Percentiles rank a stretch among this genome's conserved stretches.
phyloP scores from a whole-genome alignment of 2,113 vertebrate species.

The Seriola aureovittata region DNA sequence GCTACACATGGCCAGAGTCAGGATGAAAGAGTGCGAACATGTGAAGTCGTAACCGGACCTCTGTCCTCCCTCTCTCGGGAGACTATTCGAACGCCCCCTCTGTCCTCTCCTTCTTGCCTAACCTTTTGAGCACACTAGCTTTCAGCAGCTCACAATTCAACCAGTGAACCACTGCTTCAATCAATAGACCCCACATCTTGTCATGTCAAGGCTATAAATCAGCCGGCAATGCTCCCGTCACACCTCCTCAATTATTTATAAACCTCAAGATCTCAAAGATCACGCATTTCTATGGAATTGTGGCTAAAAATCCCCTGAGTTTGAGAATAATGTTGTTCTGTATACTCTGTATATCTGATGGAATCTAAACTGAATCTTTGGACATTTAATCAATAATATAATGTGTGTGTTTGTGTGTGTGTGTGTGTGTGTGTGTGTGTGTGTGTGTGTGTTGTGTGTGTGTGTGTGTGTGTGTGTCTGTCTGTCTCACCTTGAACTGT shows the following conservation, averaged over 20 bases:
- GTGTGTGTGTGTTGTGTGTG: no score
- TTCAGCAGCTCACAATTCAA: constrained; percentile 64
- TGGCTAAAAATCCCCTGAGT: constrained; percentile 8
- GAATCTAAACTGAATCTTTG: background rate
- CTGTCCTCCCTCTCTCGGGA: constrained; percentile 39
- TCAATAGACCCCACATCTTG: constrained; percentile 70
- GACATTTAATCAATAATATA: constrained; percentile 32
- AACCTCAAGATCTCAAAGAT: constrained; percentile 42
- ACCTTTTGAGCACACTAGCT: constrained; percentile 41
- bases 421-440: background rate
- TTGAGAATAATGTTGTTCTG: constrained; percentile 5
- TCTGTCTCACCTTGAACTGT: constrained; percentile 90
- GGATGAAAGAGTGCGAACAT: constrained; percentile 62
- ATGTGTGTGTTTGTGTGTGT: background rate
- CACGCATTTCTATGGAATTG: background rate
- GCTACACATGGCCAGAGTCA: constrained; percentile 23
- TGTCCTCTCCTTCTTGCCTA: constrained; percentile 32
- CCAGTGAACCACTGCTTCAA: constrained; percentile 43
- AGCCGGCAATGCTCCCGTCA: constrained; percentile 35
- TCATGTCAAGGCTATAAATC: constrained; percentile 62
- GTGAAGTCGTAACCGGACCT: constrained; percentile 47
- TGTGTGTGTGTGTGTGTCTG: background rate
- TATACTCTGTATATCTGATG: background rate
- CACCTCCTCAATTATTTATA: constrained; percentile 58
- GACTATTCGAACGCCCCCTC: constrained; percentile 14